phyloP scores from a whole-genome alignment of 2,797 vertebrate genomes.

The Centroberyx gerrardi region DNA sequence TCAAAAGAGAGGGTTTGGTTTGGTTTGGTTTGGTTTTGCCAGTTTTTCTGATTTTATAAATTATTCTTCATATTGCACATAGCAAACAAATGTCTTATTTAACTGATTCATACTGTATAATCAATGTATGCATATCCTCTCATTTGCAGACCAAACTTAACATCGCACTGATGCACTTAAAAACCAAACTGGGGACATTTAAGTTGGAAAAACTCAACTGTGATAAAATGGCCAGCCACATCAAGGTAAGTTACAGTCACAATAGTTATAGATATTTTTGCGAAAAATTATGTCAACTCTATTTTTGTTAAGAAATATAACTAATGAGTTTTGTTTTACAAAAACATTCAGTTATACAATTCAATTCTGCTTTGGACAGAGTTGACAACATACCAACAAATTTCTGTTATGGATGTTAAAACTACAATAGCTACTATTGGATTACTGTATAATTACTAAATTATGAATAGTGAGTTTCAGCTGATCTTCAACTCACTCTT shows the following conservation, averaged over 20 bases:
- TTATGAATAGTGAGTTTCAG: not conserved
- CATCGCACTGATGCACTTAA: conserved; percentile 11
- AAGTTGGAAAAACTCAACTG: rapidly evolving
- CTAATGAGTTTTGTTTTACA: too few relatives aligned
- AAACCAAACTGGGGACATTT: conserved; percentile 7
- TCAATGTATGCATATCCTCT: rapidly evolving
- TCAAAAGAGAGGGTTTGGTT: not conserved
- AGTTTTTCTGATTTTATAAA: not conserved
- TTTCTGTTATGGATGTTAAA: not conserved
- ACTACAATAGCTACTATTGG: not conserved
- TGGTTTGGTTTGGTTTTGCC: too few relatives aligned
- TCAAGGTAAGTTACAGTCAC: conserved; percentile 35
- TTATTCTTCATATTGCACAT: not conserved
- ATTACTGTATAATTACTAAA: not conserved
- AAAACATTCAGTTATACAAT: too few relatives aligned
- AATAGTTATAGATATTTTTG: rapidly evolving
- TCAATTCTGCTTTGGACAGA: too few relatives aligned
- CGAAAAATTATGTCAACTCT: not conserved
- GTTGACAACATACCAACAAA: too few relatives aligned
- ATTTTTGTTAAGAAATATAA: too few relatives aligned
- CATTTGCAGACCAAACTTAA: conserved; percentile 28
- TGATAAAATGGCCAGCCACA: conserved; percentile 29
- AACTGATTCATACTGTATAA: rapidly evolving
- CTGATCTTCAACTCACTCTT: not conserved
- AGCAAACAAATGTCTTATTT: not conserved